These are phyloP conservation scores for Diadophis punctatus DNA, from an alignment of 2,113 vertebrate species.

Conservation along the genomic window DNA sequence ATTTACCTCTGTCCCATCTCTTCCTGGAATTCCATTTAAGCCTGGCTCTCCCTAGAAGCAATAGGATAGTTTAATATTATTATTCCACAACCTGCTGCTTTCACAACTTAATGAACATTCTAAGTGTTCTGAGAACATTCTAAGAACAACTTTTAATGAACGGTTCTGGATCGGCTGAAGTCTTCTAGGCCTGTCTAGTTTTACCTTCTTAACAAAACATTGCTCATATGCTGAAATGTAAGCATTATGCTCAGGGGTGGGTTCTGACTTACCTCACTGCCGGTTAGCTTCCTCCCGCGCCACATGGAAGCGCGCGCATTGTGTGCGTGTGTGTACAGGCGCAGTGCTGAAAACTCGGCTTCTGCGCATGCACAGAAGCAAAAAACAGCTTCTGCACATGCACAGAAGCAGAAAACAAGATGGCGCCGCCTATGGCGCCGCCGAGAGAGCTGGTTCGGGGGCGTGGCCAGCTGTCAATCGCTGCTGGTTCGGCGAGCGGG, in stretches of 20 bases:
- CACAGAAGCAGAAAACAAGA: no score
- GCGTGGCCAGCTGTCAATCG: no score
- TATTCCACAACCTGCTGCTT: background rate
- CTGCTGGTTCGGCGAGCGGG: no score
- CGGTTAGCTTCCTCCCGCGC: no score
- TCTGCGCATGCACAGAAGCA: no score
- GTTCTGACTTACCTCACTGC: no score
- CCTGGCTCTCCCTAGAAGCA: conserved; percentile 79
- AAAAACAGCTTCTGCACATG: no score
- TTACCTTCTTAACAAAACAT: background rate
- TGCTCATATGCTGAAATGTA: background rate
- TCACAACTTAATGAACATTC: background rate
- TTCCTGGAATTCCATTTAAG: conserved; percentile 79
- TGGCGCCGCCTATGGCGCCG: no score
- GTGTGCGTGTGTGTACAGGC: no score
- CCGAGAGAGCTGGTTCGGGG: no score
- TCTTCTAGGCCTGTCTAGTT: background rate
- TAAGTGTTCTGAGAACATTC: background rate
- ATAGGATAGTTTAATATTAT: background rate
- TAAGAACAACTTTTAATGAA: background rate
- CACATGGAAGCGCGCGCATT: no score
- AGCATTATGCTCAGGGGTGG: background rate
- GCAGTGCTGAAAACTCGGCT: no score
- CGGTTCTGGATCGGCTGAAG: background rate
- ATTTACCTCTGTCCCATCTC: conserved; percentile 80